These are phyloP conservation scores for Rhineura floridana DNA, from an alignment of 2,113 vertebrate genomes.

Conservation along the genomic window DNA sequence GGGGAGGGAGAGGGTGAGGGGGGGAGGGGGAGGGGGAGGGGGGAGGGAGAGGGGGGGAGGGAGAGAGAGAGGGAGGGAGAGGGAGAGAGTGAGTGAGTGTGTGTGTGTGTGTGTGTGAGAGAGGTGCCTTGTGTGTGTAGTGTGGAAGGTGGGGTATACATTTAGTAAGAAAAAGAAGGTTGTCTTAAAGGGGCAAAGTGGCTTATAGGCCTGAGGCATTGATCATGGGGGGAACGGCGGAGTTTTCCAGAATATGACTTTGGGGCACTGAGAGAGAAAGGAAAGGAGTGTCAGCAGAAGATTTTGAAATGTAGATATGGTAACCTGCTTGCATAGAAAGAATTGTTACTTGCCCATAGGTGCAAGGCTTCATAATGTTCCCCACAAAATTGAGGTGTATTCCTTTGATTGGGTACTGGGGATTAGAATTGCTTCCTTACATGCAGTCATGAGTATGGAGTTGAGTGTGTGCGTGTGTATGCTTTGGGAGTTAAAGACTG, in stretches of 20 bases:
- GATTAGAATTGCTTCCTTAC: too few relatives aligned
- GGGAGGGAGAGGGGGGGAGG: too few relatives aligned
- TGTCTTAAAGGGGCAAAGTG: neutral
- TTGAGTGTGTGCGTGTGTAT: neutral
- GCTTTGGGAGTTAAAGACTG: neutral
- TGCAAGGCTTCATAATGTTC: neutral
- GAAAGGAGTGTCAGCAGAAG: neutral
- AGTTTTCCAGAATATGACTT: neutral
- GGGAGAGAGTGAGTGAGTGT: too few relatives aligned
- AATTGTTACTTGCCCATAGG: neutral
- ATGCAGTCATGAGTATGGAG: too few relatives aligned
- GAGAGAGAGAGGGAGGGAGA: too few relatives aligned
- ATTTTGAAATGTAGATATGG: neutral
- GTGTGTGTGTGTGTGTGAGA: too few relatives aligned
- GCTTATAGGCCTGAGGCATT: neutral
- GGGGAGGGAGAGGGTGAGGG: too few relatives aligned
- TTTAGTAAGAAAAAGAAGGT: too few relatives aligned
- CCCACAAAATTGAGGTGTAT: neutral
- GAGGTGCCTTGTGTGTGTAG: rapidly evolving
- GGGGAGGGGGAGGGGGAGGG: too few relatives aligned
- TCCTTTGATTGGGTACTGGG: neutral
- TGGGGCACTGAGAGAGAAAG: neutral
- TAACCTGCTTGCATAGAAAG: neutral
- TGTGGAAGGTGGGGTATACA: neutral
- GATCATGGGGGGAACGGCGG: neutral